Conservation (phyloP, 2,888 invertebrate genomes). For the Hirtodrosophila duncani region DNA sequence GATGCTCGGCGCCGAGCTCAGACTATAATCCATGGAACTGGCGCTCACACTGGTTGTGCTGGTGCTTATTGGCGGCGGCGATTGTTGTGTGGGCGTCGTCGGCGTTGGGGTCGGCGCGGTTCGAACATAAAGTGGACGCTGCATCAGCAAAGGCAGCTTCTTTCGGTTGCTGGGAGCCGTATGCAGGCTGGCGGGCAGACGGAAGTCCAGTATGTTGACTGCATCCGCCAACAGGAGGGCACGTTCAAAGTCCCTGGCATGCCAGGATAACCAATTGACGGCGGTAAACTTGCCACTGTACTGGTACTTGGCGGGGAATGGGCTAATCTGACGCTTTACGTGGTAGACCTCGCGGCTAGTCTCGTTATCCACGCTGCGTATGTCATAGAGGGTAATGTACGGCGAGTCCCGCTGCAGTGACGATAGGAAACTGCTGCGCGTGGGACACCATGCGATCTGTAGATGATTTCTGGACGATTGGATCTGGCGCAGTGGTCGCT, state of each 20-base stretch:
- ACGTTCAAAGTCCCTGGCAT: constrained; percentile 84
- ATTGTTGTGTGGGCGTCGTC: constrained; percentile 27
- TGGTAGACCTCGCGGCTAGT: constrained; percentile 86
- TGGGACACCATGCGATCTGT: constrained; percentile 92
- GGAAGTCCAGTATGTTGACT: constrained; percentile 73
- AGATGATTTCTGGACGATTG: constrained; percentile 83
- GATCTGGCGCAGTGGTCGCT: constrained; percentile 87
- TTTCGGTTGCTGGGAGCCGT: constrained; percentile 75
- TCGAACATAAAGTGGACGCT: constrained; percentile 58
- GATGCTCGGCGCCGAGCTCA: constrained; percentile 56
- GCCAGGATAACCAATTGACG: constrained; percentile 91
- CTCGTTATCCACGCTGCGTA: constrained; percentile 87
- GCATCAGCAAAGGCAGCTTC: constrained; percentile 70
- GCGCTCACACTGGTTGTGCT: constrained; percentile 48
- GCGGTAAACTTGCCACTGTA: constrained; percentile 61
- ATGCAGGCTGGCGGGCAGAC: constrained; percentile 73
- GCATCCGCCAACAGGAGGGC: constrained; percentile 75
- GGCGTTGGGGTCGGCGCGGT: constrained; percentile 41
- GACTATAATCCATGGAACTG: constrained; percentile 46
- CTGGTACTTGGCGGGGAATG: constrained; percentile 71
- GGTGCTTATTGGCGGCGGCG: constrained; percentile 25
- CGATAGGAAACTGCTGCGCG: constrained; percentile 87
- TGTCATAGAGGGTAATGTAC: constrained; percentile 89
- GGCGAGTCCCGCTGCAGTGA: constrained; percentile 89
- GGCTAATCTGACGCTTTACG: constrained; percentile 83